These are phyloP conservation scores for Heterodera schachtii DNA, from an alignment of 1,140 invertebrate species.

Conservation along the genomic window DNA sequence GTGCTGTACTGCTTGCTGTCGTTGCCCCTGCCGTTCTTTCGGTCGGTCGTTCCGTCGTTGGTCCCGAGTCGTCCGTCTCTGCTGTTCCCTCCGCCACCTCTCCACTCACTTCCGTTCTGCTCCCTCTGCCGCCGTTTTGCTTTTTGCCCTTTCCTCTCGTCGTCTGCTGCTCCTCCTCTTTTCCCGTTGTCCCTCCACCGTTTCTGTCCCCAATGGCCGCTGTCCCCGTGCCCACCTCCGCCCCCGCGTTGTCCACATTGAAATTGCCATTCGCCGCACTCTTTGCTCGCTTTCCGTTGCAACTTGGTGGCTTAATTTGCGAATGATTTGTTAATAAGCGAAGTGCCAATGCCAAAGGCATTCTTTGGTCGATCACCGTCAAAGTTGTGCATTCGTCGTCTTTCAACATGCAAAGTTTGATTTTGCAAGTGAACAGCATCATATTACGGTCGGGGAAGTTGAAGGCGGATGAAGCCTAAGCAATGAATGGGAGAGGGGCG, in stretches of 20 bases:
- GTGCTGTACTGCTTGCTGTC: conserved; percentile 1
- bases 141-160: conserved; percentile 40
- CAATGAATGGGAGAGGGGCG: no score
- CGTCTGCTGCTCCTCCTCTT: conserved; percentile 15
- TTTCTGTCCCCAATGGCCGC: background rate
- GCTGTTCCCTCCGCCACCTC: conserved; percentile 1
- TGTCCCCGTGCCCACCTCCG: background rate
- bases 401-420: conserved; percentile 50
- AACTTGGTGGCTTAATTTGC: conserved; percentile 57
- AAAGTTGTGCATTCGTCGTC: conserved; percentile 50
- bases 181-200: background rate
- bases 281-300: conserved; percentile 35
- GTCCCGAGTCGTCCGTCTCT: background rate
- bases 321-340: no score
- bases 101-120: background rate
- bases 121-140: background rate
- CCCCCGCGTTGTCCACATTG: conserved; percentile 23
- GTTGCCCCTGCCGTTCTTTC: background rate
- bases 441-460: conserved; percentile 61
- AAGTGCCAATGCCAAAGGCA: no score
- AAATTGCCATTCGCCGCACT: conserved; percentile 32
- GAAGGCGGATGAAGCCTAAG: conserved; percentile 58
- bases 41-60: background rate
- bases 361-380: conserved; percentile 19
- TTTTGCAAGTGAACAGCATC: conserved; percentile 60